These are phyloP conservation scores for Pelobates cultripes DNA, from an alignment of 2,797 vertebrate species.

Conservation along the genomic window DNA sequence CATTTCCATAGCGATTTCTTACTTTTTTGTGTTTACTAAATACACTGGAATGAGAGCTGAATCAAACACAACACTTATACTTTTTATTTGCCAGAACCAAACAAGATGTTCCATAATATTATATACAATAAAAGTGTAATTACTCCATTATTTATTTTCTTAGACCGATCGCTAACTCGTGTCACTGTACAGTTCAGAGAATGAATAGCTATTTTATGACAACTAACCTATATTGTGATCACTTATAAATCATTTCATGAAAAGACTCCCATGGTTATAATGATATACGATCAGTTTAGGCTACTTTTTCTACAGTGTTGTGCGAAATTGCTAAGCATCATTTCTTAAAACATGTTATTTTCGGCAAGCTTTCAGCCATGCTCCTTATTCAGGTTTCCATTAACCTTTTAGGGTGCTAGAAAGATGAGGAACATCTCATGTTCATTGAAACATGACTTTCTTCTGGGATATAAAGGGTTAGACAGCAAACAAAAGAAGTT, in stretches of 20 bases:
- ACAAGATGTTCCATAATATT: background rate
- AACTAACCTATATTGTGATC: background rate
- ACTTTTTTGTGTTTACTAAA: too few relatives aligned
- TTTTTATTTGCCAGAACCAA: too few relatives aligned
- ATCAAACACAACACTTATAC: too few relatives aligned
- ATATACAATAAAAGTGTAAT: background rate
- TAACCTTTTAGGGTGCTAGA: background rate
- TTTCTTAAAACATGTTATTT: conserved; percentile 7
- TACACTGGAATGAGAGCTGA: too few relatives aligned
- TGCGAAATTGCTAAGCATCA: background rate
- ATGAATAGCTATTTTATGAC: background rate
- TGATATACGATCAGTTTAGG: conserved; percentile 3
- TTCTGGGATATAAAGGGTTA: background rate
- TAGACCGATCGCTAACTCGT: background rate
- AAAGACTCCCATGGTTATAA: conserved; percentile 10
- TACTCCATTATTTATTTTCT: background rate
- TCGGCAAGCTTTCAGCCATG: background rate
- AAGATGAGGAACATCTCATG: background rate
- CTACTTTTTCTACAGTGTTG: background rate
- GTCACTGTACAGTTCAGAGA: background rate
- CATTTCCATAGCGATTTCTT: too few relatives aligned
- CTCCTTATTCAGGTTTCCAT: background rate
- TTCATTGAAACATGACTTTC: too few relatives aligned
- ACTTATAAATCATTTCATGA: conserved; percentile 4
- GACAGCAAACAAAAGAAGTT: background rate